Percentiles rank a stretch among this genome's conserved stretches.
Evolutionary conservation across 1,140 invertebrate species (phyloP).

Genomic region (Wasmannia auropunctata): DNA sequence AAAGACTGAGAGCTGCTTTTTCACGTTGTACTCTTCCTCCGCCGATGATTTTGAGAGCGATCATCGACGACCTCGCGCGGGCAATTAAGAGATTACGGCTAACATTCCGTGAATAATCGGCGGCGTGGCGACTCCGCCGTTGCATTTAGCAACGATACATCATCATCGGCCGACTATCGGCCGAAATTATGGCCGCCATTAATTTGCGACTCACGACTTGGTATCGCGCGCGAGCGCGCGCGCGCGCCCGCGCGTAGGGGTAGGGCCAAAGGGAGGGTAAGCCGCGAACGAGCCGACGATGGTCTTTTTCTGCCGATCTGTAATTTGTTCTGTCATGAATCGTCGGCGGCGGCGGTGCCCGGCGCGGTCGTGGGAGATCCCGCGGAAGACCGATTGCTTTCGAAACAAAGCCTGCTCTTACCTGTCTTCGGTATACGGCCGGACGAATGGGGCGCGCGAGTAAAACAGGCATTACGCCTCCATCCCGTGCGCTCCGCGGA

Average conservation of each 20-base stretch:
- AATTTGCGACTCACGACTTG: constrained; percentile 54
- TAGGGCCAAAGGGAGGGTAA: background rate
- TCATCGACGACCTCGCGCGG: constrained; percentile 27
- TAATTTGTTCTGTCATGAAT: constrained; percentile 61
- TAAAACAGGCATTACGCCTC: constrained; percentile 50
- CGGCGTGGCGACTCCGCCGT: constrained; percentile 40
- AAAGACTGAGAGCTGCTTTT: background rate
- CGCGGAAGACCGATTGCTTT: constrained; percentile 55
- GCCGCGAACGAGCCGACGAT: constrained; percentile 45
- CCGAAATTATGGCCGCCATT: constrained; percentile 57
- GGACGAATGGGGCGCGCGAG: constrained; percentile 37
- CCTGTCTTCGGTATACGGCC: constrained; percentile 49
- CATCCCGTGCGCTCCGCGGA: constrained; percentile 27
- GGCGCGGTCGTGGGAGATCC: constrained; percentile 52
- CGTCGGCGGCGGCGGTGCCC: constrained; percentile 22
- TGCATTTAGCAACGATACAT: constrained; percentile 57
- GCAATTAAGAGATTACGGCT: constrained; percentile 51
- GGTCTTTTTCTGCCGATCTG: constrained; percentile 56
- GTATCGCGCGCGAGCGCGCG: constrained; percentile 2
- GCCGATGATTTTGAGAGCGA: background rate
- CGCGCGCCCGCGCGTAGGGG: constrained; percentile 4
- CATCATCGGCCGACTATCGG: constrained; percentile 54
- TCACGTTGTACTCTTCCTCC: background rate
- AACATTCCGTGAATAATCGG: constrained; percentile 58
- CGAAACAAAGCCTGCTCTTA: constrained; percentile 55